Evolutionary conservation across 2,113 vertebrate genomes (phyloP), one percentile per base, ranked within the genome.

Genomic region (Oostethus manadensis): DNA sequence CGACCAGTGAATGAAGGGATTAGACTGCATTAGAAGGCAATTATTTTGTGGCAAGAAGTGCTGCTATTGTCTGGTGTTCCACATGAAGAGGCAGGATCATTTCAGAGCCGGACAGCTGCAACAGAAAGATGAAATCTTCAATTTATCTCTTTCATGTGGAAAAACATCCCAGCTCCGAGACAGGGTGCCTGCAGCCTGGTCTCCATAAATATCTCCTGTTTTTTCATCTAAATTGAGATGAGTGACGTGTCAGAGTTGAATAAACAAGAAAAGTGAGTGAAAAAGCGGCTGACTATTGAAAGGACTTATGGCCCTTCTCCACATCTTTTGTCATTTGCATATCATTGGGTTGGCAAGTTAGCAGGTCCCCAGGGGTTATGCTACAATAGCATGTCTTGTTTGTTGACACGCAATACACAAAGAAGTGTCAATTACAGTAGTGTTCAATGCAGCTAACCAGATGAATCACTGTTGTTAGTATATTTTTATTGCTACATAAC

Each of bases 151-250:
- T 44, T 71, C 43, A 46, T 68, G 33, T 74, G 51, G 73, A 71
- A 68, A 40, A 68, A 55, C 5, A 54, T 13, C 43, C 13, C 43
- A 40, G 58, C 26, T 33, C 44, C 56, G 51, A 62, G 66, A 64
- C 29, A 48, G 13, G 44, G 58, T 29, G 61, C 51, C 57, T 53
- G 69, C 46, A 72, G 63, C 38, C 1, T 1, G 35, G 3, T 58
- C 65, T 65, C 68, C 68, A 73, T 62, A 76, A 76, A 68, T 81
- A 81, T 60, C 74, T 33, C 70, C 58, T 60, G 45, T 71, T 73
- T 66, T 62, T 35, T 54, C 49, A 29, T 73, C 75, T 78, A 65
- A 81, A 68, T 82, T 80, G 74, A 74, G 77, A 76, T 64, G 59
- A 76, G 15, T 70, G 66, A 72, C 73, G 58, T 66, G 38, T 68